Conservation (phyloP, 2,797 vertebrate genomes). For the Onychomys leucogaster region DNA sequence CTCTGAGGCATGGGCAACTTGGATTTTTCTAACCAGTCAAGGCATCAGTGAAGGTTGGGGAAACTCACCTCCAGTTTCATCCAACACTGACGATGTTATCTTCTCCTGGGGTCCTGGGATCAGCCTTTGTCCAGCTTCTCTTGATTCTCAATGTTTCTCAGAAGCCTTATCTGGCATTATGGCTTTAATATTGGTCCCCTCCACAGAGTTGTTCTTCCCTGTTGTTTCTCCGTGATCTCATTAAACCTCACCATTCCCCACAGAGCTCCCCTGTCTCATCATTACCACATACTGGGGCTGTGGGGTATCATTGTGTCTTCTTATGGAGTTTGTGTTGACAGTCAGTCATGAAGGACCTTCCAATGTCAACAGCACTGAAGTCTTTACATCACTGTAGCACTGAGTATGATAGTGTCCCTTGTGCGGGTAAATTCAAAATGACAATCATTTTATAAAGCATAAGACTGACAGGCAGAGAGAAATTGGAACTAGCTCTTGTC, state of each 20-base stretch:
- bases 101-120: neutral
- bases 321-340: neutral
- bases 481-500: neutral
- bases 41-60: neutral
- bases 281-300: too few species aligned
- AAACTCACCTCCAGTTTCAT: neutral
- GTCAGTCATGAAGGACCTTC: neutral
- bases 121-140: neutral
- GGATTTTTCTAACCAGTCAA: neutral
- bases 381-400: neutral
- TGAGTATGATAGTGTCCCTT: neutral
- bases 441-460: neutral
- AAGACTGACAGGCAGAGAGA: neutral
- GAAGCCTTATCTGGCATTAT: neutral
- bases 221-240: neutral
- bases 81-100: neutral
- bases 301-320: neutral
- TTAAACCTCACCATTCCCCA: neutral
- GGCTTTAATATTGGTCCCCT: neutral
- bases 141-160: neutral
- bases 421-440: neutral
- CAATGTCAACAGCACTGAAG: neutral
- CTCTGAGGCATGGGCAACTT: neutral
- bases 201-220: neutral
- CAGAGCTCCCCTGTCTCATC: neutral